Evolutionary conservation across 2,888 invertebrate genomes (phyloP), one percentile per base, ranked within the genome.

Genomic region (Cylloceria caligata): DNA sequence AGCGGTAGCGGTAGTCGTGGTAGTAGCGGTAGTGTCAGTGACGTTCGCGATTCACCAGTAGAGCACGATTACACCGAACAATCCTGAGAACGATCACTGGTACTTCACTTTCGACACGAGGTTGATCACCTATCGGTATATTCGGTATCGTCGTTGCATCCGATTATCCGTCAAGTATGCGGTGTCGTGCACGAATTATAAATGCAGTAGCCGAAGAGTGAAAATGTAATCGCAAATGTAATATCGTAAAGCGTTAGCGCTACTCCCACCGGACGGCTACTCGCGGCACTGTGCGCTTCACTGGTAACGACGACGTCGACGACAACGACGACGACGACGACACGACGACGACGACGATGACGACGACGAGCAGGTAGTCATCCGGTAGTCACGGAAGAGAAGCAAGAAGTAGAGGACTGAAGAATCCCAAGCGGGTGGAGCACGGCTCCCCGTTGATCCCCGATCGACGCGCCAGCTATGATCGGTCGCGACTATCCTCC

Each of bases 391-490:
- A 69, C 69, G 47, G 71, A 76, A 57, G 80, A 80, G 68, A 73
- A 60, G 55, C 75, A 69, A 74, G 78, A 73, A 82, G 69, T 69
- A 72, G 71, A 65, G 69, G 73, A 65, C 65, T 39, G 72, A 81
- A 81, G 72, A 74, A 79, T 81, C 80, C 74, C 73, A 34, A 74
- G 74, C 77, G 71, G 65, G 77, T 78, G 73, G 81, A 74, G 65
- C 80, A 72, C 68, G 74, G 84, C 79, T 85, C 81, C 85, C 84
- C 87, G 84, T 89, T 87, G 90, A 91, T 90, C 91, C 82, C 82
- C 92, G 92, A 92, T 92, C 92, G 91, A 88, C 91, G 90, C 91
- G 91, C 92, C 91, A 92, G 92, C 92, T 92, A 92, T 92, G 92
- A 92, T 92, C 92, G 92, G 91, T 91, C 91, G 91, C 92, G 91